Conservation (phyloP, 1,140 invertebrate genomes). For the Leptestheria dahalacensis region DNA sequence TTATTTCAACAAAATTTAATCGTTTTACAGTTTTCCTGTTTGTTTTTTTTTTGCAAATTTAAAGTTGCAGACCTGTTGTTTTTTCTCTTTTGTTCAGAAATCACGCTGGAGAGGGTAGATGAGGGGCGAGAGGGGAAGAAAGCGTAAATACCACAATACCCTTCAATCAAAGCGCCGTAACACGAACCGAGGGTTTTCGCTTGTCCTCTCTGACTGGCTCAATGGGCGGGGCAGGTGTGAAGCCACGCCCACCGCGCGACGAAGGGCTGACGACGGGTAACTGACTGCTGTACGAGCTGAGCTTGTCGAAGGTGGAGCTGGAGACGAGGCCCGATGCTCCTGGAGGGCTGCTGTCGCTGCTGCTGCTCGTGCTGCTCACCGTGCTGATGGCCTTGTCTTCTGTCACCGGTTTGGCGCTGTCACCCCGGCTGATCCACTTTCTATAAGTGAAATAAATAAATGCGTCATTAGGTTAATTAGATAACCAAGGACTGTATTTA, state of each 20-base stretch:
- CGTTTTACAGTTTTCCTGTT: too few relatives aligned
- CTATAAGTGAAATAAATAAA: too few relatives aligned
- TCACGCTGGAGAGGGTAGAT: too few relatives aligned
- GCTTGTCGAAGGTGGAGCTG: slow-evolving; percentile 12
- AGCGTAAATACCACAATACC: too few relatives aligned
- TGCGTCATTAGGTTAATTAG: too few relatives aligned
- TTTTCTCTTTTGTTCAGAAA: too few relatives aligned
- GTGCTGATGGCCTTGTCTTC: slow-evolving; percentile 10
- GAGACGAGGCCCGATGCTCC: neutral
- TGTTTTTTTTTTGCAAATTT: too few relatives aligned
- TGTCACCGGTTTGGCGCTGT: neutral
- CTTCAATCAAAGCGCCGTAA: neutral
- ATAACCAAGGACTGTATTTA: too few relatives aligned
- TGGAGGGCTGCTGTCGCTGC: neutral
- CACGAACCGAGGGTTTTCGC: neutral
- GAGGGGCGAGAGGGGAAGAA: too few relatives aligned
- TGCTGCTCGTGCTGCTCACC: neutral
- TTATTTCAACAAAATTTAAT: too few relatives aligned
- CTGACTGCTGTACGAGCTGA: slow-evolving; percentile 9
- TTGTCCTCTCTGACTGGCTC: neutral
- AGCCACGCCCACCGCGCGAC: neutral
- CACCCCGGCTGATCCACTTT: slow-evolving; percentile 38
- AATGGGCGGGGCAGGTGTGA: neutral
- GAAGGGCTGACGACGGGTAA: neutral
- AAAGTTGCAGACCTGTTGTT: too few relatives aligned